A percentile compares a stretch with the other conserved stretches of the same genome.
Conservation (phyloP, 2,797 vertebrate species). For the Schizopygopsis pylzovi region DNA sequence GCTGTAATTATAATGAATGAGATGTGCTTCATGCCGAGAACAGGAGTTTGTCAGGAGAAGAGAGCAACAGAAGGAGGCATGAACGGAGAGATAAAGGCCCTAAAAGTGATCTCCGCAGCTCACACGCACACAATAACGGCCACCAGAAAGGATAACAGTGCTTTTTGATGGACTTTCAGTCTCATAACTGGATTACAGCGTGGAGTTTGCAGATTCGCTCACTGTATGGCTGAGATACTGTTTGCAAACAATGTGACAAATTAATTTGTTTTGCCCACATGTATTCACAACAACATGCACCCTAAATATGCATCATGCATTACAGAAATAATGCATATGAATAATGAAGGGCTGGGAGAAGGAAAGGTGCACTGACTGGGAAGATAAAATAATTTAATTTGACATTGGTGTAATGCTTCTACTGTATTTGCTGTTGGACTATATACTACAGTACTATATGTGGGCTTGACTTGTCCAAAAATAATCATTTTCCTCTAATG, state of each 20-base stretch:
- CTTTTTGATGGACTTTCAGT: slow-evolving; percentile 13
- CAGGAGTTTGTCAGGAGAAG: slow-evolving; percentile 57
- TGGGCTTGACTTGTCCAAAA: neutral
- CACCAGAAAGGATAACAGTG: neutral
- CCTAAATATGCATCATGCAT: neutral
- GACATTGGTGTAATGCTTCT: neutral
- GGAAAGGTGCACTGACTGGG: neutral
- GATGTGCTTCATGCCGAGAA: slow-evolving; percentile 68
- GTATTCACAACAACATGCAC: neutral
- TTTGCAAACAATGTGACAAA: neutral
- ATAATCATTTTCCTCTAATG: neutral
- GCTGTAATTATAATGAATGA: slow-evolving; percentile 84
- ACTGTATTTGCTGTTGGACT: neutral
- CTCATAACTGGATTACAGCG: neutral
- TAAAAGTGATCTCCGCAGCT: neutral
- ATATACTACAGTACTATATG: neutral
- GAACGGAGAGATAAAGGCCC: slow-evolving; percentile 74
- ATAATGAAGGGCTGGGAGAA: neutral
- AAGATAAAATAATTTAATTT: neutral
- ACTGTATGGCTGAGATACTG: neutral
- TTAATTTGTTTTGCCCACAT: neutral
- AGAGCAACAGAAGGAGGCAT: slow-evolving; percentile 74
- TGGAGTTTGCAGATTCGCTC: neutral
- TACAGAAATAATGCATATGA: neutral
- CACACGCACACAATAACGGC: neutral